Percentiles rank a stretch among this genome's conserved stretches.
Evolutionary conservation across 1,140 invertebrate genomes (phyloP).

Genomic region (Reticulitermes speratus): DNA sequence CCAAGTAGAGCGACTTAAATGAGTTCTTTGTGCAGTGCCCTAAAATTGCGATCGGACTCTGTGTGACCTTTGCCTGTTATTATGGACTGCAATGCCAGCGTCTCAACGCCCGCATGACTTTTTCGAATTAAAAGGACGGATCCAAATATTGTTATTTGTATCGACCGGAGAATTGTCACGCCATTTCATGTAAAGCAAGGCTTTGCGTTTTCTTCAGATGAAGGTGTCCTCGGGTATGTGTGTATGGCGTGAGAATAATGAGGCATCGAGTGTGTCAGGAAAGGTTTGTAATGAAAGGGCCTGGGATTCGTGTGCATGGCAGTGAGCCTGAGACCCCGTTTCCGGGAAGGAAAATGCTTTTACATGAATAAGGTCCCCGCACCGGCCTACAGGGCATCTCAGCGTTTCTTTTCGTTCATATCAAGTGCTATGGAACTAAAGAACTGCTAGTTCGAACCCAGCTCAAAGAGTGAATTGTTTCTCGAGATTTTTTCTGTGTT

Average conservation of each 20-base stretch:
- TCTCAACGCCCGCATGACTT: background rate
- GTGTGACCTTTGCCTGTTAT: background rate
- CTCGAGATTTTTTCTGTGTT: too few relatives aligned
- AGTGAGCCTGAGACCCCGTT: background rate
- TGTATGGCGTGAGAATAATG: constrained; percentile 10
- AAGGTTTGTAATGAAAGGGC: constrained; percentile 16
- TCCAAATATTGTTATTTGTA: background rate
- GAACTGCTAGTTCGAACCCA: too few relatives aligned
- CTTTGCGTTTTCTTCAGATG: background rate
- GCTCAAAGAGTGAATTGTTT: too few relatives aligned
- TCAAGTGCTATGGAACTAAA: too few relatives aligned
- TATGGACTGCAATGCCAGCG: background rate
- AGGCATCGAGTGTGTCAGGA: background rate
- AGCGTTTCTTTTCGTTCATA: too few relatives aligned
- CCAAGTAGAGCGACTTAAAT: too few relatives aligned
- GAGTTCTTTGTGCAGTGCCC: too few relatives aligned
- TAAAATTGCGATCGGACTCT: background rate
- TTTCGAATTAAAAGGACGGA: background rate
- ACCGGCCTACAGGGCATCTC: too few relatives aligned
- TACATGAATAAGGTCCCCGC: too few relatives aligned
- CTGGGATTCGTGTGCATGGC: background rate
- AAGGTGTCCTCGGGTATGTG: background rate
- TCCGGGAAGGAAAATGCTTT: too few relatives aligned
- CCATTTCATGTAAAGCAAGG: constrained; percentile 4
- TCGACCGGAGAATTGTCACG: constrained; percentile 7